These are phyloP conservation scores for Siniperca chuatsi DNA, from an alignment of 2,113 vertebrate genomes.

Conservation along the genomic window DNA sequence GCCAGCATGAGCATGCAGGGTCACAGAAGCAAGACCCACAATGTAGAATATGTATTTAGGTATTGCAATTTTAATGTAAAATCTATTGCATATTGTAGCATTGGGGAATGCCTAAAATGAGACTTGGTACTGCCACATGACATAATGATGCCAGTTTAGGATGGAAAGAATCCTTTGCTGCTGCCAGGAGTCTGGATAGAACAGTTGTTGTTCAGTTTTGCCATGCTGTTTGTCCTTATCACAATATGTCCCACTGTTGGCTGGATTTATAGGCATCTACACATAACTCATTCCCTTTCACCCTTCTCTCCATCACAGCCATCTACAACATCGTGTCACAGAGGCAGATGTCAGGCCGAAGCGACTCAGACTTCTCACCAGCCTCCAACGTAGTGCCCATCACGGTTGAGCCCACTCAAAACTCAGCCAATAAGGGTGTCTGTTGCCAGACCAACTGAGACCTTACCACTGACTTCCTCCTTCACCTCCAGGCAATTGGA, in stretches of 20 bases:
- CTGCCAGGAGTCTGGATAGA: constrained; percentile 70
- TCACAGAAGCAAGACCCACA: not conserved
- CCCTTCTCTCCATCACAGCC: constrained; percentile 79
- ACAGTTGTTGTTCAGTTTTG: constrained; percentile 69
- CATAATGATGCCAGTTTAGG: constrained; percentile 59
- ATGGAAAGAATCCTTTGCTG: constrained; percentile 58
- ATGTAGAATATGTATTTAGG: not conserved
- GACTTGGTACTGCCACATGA: constrained; percentile 52
- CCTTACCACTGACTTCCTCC: constrained; percentile 56
- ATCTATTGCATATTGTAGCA: constrained; percentile 13
- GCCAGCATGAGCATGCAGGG: not conserved
- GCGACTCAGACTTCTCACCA: constrained; percentile 85
- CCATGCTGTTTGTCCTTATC: constrained; percentile 65
- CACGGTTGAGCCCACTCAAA: constrained; percentile 90
- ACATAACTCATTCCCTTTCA: constrained; percentile 36
- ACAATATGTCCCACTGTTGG: constrained; percentile 70
- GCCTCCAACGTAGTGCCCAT: constrained; percentile 89
- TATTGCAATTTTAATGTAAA: constrained; percentile 7
- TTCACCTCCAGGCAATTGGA: constrained; percentile 53
- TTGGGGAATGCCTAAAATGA: constrained; percentile 44
- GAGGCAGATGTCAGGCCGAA: constrained; percentile 87
- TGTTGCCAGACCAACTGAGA: constrained; percentile 93
- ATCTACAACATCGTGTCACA: constrained; percentile 92
- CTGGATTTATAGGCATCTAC: constrained; percentile 54
- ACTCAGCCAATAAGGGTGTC: constrained; percentile 78